Base-by-base conservation (phyloP, 2,113 vertebrate genomes). In the Bubalus kerabau region DNA sequence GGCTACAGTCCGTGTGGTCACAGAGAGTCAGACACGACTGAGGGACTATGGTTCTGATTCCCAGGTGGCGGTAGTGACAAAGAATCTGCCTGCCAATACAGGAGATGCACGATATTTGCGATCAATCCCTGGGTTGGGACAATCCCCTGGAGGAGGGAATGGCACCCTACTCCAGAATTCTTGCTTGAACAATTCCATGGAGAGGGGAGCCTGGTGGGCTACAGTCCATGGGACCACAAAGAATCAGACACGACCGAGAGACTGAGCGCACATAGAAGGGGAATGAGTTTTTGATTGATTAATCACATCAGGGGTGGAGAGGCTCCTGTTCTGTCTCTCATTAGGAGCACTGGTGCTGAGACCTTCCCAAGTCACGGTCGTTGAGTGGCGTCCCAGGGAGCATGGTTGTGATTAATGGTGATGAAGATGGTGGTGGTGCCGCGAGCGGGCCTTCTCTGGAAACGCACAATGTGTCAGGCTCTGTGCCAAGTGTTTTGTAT, bases 1-100 rank as follows among this genome's bases (percentile, higher is more conserved):
- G 67, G 36, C 36, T 36, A 71, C 64, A 36, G n/a, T 71, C n/a
- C 2, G 0, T 36, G 19, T 36, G n/a, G 17, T 71, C 0, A 4
- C 64, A 71, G 64, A 21, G 36, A 71, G 64, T 71, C 4, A 0
- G 9, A 36, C 64, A 36, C 9, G 10, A 85, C n/a, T 74, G 11
- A 40, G 71, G 2, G 21, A 74, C 21, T 40, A 7, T 1, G 64
- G 64, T 71, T 71, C 19, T 36, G 64, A 71, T 71, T 74, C 36
- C 36, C 11, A 74, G 67, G 67, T 74, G 21, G 67, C 0, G 2
- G 21, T 74, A 40, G 3, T 24, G 11, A 21, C 36, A 40, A 74
- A 74, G 21, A 74, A 74, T 74, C 36, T 40, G 19, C 67, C 21
- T 74, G 36, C 30, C 67, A 74, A 3, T 74, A 24, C 36, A 74